phyloP scores from a whole-genome alignment of 2,113 vertebrate genomes.

The Bostrychus sinensis region DNA sequence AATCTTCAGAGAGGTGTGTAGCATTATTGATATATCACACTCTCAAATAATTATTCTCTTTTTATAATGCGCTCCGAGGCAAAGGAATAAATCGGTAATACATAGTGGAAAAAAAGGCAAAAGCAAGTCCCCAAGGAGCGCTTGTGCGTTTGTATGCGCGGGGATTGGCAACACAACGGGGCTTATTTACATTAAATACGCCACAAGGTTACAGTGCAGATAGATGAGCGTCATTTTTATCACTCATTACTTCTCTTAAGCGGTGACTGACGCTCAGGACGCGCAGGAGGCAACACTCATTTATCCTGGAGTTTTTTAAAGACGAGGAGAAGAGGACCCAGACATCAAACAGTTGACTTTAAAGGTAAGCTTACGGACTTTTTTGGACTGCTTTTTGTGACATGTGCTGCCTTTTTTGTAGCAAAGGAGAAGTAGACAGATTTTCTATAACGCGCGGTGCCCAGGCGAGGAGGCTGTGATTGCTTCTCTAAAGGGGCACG shows the following conservation, averaged over 20 bases:
- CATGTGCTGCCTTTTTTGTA: slow-evolving; percentile 28
- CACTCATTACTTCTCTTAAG: slow-evolving; percentile 99
- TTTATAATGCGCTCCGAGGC: slow-evolving; percentile 86
- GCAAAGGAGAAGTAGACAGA: slow-evolving; percentile 54
- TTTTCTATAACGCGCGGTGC: slow-evolving; percentile 68
- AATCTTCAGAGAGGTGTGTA: slow-evolving; percentile 79
- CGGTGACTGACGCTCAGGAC: slow-evolving; percentile 91
- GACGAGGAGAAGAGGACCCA: slow-evolving; percentile 71
- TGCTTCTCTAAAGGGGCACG: slow-evolving; percentile 60
- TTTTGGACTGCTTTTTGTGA: slow-evolving; percentile 46
- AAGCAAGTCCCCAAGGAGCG: slow-evolving; percentile 88
- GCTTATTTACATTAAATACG: slow-evolving; percentile 99
- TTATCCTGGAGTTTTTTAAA: slow-evolving; percentile 86
- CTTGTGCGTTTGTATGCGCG: slow-evolving; percentile 86
- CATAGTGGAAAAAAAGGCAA: slow-evolving; percentile 81
- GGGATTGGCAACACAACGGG: slow-evolving; percentile 96
- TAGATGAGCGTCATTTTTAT: slow-evolving; percentile 98
- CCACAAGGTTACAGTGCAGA: slow-evolving; percentile 99
- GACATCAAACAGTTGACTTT: slow-evolving; percentile 87
- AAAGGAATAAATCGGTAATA: slow-evolving; percentile 91
- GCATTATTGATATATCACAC: slow-evolving; percentile 90
- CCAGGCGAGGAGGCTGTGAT: slow-evolving; percentile 73
- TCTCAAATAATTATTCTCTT: slow-evolving; percentile 90
- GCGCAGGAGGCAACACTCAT: slow-evolving; percentile 82
- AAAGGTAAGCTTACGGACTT: slow-evolving; percentile 90